Percentiles rank a stretch among this genome's conserved stretches.
Evolutionary conservation across 2,113 vertebrate species (phyloP).

Genomic region (Ailuropoda melanoleuca): DNA sequence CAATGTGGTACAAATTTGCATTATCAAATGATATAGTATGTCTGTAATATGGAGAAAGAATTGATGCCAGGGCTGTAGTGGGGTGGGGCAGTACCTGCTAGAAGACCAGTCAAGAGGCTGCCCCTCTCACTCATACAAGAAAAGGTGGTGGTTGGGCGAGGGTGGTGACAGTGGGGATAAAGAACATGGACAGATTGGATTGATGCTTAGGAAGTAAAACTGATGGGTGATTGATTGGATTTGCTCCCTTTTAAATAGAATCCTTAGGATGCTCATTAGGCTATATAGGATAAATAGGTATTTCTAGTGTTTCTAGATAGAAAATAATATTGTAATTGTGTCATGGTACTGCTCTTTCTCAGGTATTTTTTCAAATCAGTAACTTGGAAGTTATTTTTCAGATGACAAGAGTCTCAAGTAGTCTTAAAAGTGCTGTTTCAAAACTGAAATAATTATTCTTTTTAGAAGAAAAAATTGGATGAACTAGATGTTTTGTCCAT

Average conservation of each 20-base stretch:
- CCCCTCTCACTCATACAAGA: not conserved
- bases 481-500: not conserved
- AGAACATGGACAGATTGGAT: not conserved
- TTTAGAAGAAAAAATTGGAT: not conserved
- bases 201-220: not conserved
- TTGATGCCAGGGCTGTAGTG: not conserved
- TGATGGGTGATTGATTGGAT: not conserved
- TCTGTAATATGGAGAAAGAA: not conserved
- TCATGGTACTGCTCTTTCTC: not conserved
- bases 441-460: not conserved
- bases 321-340: not conserved
- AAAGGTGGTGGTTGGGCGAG: fast-evolving
- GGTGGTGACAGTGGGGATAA: not conserved
- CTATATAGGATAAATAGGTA: not conserved
- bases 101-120: not conserved
- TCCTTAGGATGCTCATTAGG: not conserved
- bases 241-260: not conserved
- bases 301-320: not conserved
- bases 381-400: conserved; percentile 29
- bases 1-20: not conserved
- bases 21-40: not conserved
- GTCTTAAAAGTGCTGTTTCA: not conserved
- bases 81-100: not conserved
- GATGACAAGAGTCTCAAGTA: not conserved
- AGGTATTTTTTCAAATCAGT: not conserved